Percentiles rank a stretch among this genome's conserved stretches.
Conservation (phyloP, 2,113 vertebrate species). For the Amazona guildingii region DNA sequence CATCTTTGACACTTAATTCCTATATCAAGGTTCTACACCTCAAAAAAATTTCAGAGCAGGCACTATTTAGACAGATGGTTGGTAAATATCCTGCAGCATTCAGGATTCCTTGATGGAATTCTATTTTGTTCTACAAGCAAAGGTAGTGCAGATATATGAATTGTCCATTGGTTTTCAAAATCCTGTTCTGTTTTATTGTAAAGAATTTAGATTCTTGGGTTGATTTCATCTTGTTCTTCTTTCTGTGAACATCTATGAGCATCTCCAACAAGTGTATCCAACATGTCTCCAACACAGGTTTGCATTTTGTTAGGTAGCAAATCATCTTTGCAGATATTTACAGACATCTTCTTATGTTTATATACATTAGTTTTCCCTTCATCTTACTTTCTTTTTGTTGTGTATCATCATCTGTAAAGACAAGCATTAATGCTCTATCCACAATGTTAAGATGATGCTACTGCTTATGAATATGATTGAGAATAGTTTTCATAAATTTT, state of each 20-base stretch:
- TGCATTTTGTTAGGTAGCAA: background rate
- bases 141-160: background rate
- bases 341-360: background rate
- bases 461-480: background rate
- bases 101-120: background rate
- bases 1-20: background rate
- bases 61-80: background rate
- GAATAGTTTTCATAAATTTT: background rate
- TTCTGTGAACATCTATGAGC: background rate
- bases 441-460: background rate
- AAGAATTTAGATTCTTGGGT: background rate
- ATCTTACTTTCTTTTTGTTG: background rate
- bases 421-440: background rate
- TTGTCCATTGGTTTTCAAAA: background rate
- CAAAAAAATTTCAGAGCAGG: background rate
- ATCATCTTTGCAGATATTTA: background rate
- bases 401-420: background rate
- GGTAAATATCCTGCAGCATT: background rate
- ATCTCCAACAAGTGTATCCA: background rate
- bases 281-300: background rate
- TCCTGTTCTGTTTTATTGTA: background rate
- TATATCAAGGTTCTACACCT: background rate
- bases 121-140: background rate
- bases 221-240: background rate
- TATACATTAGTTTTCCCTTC: background rate